phyloP scores from a whole-genome alignment of 2,113 vertebrate genomes.

The Chaetorhynchus papuensis region DNA sequence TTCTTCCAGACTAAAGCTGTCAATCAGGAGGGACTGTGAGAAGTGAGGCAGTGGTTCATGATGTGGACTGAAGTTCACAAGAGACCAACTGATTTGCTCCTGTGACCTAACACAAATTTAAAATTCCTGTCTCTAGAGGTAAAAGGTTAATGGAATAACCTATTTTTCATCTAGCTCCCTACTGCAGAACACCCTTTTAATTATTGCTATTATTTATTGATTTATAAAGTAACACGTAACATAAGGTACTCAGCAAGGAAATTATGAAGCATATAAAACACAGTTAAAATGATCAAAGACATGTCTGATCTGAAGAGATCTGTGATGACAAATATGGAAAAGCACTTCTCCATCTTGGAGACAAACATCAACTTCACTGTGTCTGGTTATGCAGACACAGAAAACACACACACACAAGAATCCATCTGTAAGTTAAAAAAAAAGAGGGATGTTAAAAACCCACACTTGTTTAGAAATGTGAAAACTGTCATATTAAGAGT shows the following conservation, averaged over 20 bases:
- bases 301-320: conserved; percentile 44
- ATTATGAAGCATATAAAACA: conserved; percentile 40
- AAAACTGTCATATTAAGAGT: background rate
- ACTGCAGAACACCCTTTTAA: conserved; percentile 34
- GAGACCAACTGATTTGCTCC: conserved; percentile 40
- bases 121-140: conserved; percentile 53
- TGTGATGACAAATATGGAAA: conserved; percentile 40
- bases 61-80: conserved; percentile 26
- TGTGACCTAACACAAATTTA: conserved; percentile 44
- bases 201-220: conserved; percentile 65
- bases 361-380: background rate
- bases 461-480: background rate
- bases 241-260: conserved; percentile 55
- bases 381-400: background rate
- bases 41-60: background rate
- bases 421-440: background rate
- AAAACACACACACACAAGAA: background rate
- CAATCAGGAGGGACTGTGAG: background rate
- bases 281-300: conserved; percentile 52
- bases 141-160: conserved; percentile 67
- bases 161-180: conserved; percentile 35
- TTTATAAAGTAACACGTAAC: conserved; percentile 42
- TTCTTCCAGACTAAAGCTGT: conserved; percentile 17
- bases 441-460: background rate
- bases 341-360: conserved; percentile 24